Evolutionary conservation across 64 coral and sea anemone genomes (phyloP).

Genomic region (Pocillopora damicornis): DNA sequence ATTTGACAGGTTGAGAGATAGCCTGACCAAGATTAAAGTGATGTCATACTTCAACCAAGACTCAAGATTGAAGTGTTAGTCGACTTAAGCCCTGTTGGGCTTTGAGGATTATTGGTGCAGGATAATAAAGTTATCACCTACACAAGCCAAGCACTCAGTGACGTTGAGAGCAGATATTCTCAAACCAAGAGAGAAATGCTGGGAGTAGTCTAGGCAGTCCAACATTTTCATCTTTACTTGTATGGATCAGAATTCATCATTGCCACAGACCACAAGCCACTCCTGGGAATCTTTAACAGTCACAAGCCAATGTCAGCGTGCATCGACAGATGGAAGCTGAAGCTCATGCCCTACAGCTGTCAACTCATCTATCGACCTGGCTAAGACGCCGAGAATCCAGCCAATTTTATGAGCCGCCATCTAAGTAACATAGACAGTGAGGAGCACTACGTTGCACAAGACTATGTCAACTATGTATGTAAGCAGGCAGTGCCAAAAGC

Average conservation of each 20-base stretch:
- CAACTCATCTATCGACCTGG: conserved; percentile 26
- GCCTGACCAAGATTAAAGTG: conserved; percentile 42
- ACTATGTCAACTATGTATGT: conserved; percentile 51
- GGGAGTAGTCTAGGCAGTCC: conserved; percentile 28
- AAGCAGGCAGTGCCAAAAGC: conserved; percentile 44
- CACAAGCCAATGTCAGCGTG: conserved; percentile 32
- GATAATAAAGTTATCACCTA: conserved; percentile 61
- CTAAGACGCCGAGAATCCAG: conserved; percentile 27
- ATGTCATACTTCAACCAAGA: conserved; percentile 66
- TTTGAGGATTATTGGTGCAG: conserved; percentile 43
- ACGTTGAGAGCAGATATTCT: conserved; percentile 63
- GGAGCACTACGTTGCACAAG: conserved; percentile 23
- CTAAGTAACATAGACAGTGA: neutral
- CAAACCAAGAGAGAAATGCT: conserved; percentile 75
- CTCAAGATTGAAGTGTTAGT: conserved; percentile 46
- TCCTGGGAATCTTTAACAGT: conserved; percentile 64
- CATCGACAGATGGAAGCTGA: conserved; percentile 38
- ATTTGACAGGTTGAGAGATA: conserved; percentile 43
- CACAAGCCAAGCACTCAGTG: conserved; percentile 64
- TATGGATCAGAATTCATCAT: conserved; percentile 57
- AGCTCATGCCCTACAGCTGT: conserved; percentile 44
- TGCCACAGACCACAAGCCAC: conserved; percentile 57
- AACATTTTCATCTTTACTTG: conserved; percentile 64
- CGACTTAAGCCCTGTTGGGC: conserved; percentile 45
- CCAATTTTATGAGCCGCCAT: conserved; percentile 46